Evolutionary conservation across 1,140 invertebrate genomes (phyloP).

Genomic region (Camponotus floridanus): DNA sequence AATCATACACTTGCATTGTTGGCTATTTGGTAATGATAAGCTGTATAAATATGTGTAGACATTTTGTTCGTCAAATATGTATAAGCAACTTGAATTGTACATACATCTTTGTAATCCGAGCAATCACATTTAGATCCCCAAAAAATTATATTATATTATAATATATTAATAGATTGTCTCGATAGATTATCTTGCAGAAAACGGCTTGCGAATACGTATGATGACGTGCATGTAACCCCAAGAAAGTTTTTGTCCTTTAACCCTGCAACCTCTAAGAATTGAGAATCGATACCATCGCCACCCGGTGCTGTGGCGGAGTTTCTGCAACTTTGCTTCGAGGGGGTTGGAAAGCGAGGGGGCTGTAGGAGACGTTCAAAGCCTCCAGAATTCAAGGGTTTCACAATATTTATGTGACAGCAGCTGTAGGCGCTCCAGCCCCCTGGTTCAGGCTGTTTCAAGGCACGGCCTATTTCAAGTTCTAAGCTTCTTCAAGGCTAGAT

Average conservation of each 20-base stretch:
- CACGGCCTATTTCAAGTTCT: constrained; percentile 75
- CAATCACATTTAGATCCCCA: constrained; percentile 9
- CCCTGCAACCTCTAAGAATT: constrained; percentile 69
- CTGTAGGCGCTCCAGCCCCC: constrained; percentile 70
- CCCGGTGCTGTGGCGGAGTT: constrained; percentile 67
- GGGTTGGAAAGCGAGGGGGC: constrained; percentile 21
- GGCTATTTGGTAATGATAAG: background rate
- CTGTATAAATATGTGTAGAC: background rate
- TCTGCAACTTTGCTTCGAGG: constrained; percentile 76
- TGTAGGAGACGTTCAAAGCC: constrained; percentile 44
- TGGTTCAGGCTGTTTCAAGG: constrained; percentile 70
- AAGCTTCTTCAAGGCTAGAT: constrained; percentile 62
- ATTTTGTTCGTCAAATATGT: no score
- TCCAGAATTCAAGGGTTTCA: constrained; percentile 76
- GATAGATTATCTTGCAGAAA: constrained; percentile 6
- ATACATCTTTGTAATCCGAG: constrained; percentile 1
- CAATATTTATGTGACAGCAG: constrained; percentile 81
- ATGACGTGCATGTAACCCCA: constrained; percentile 19
- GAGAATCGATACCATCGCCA: constrained; percentile 76
- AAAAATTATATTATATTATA: background rate
- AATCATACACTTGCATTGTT: no score
- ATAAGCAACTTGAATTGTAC: background rate
- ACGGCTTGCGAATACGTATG: background rate
- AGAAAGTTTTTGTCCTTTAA: constrained; percentile 56
- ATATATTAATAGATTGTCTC: background rate